Conservation (phyloP, 2,888 invertebrate genomes). For the Nephrotoma appendiculata region DNA sequence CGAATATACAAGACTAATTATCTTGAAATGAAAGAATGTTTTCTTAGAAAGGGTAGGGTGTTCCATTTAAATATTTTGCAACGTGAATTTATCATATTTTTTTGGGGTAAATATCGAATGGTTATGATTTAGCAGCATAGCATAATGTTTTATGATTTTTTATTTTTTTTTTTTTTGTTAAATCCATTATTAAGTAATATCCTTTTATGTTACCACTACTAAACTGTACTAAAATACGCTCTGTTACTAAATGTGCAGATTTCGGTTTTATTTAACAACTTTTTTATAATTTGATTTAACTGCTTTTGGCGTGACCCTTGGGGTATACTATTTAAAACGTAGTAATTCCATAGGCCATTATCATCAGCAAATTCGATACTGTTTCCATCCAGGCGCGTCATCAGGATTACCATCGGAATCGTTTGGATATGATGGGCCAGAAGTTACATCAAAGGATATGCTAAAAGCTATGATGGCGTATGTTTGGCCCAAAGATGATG, state of each 20-base stretch:
- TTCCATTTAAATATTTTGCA: background rate
- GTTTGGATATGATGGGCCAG: slow-evolving; percentile 40
- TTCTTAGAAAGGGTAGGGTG: background rate
- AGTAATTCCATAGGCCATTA: slow-evolving; percentile 31
- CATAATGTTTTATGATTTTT: background rate
- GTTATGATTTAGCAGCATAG: background rate
- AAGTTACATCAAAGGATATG: slow-evolving; percentile 64
- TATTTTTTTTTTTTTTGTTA: background rate
- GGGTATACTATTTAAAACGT: slow-evolving; percentile 25
- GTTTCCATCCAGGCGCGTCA: slow-evolving; percentile 83
- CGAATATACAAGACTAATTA: background rate
- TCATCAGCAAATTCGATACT: slow-evolving; percentile 43
- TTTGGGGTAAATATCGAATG: background rate
- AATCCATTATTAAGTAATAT: background rate
- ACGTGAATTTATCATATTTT: background rate
- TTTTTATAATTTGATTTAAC: background rate
- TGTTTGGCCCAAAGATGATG: slow-evolving; percentile 83
- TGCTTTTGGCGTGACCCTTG: slow-evolving; percentile 11
- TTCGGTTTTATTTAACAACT: background rate
- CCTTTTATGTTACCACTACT: background rate
- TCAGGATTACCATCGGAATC: slow-evolving; percentile 30
- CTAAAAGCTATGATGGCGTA: slow-evolving; percentile 75
- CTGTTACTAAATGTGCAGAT: background rate
- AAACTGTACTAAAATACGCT: background rate
- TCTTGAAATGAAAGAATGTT: background rate